Percentiles rank a stretch among this genome's conserved stretches.
These are phyloP conservation scores for Caranx melampygus DNA, from an alignment of 2,113 vertebrate species.

Conservation along the genomic window DNA sequence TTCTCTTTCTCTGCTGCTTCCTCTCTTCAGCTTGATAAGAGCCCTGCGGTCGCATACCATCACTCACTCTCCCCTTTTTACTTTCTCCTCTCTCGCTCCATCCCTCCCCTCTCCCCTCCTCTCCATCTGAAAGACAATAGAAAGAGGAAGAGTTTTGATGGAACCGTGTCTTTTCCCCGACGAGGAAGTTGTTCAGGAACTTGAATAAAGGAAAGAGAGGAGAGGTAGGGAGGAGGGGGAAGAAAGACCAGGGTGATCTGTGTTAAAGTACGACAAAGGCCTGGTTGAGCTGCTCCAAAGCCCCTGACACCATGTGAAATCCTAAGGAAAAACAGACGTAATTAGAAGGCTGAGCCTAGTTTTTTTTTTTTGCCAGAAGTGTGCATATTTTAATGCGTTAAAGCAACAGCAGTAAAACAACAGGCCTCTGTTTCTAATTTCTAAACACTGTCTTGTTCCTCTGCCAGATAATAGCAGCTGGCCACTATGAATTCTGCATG, in stretches of 20 bases:
- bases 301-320: slow-evolving; percentile 63
- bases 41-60: slow-evolving; percentile 61
- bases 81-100: slow-evolving; percentile 31
- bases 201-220: slow-evolving; percentile 14
- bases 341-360: slow-evolving; percentile 46
- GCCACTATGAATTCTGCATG: slow-evolving; percentile 13
- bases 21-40: slow-evolving; percentile 23
- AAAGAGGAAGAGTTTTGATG: slow-evolving; percentile 55
- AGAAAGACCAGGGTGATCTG: slow-evolving; percentile 18
- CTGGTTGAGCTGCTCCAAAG: slow-evolving; percentile 52
- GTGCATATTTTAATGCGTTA: slow-evolving; percentile 32
- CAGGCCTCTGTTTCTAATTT: slow-evolving; percentile 48
- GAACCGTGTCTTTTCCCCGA: slow-evolving; percentile 64
- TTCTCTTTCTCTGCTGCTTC: not conserved
- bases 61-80: slow-evolving; percentile 42
- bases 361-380: slow-evolving; percentile 26
- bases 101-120: slow-evolving; percentile 23
- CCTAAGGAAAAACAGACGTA: slow-evolving; percentile 38
- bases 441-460: slow-evolving; percentile 20
- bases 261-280: slow-evolving; percentile 53
- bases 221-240: not conserved
- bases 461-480: slow-evolving; percentile 41
- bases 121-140: slow-evolving; percentile 35
- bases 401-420: slow-evolving; percentile 49
- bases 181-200: slow-evolving; percentile 40